Conservation (phyloP, 2,113 vertebrate species). For the Acanthisitta chloris region DNA sequence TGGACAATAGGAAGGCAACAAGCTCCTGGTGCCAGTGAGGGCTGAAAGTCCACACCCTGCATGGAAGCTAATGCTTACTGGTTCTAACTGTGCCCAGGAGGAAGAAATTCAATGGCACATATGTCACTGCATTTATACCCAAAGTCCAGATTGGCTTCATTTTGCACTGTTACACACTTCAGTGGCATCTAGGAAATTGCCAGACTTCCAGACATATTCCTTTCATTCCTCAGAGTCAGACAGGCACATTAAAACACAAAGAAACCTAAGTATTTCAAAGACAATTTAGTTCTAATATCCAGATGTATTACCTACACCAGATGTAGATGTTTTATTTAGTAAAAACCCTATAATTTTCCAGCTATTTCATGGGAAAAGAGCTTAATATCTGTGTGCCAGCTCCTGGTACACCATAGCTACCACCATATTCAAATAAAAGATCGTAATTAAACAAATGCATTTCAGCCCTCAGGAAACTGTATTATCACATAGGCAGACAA, state of each 20-base stretch:
- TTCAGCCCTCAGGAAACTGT: background rate
- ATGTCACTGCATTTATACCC: background rate
- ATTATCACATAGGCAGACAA: background rate
- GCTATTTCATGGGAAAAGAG: background rate
- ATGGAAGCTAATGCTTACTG: fast-evolving
- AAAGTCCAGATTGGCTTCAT: background rate
- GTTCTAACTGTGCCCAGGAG: background rate
- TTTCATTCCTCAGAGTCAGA: background rate
- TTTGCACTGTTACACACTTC: background rate
- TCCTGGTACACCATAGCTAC: background rate
- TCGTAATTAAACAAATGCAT: background rate
- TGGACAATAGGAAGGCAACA: fast-evolving
- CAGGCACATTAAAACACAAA: background rate
- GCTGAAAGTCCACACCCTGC: background rate
- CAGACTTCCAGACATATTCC: background rate
- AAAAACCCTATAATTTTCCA: background rate
- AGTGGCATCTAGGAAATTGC: background rate
- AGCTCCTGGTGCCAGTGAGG: too few relatives aligned
- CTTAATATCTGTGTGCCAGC: background rate
- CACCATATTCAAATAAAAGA: background rate
- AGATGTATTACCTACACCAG: background rate
- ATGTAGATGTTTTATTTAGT: background rate
- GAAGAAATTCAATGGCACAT: background rate
- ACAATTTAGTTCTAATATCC: background rate
- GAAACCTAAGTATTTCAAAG: background rate